Conservation (phyloP, 2,113 vertebrate species). For the Coreoperca whiteheadi region DNA sequence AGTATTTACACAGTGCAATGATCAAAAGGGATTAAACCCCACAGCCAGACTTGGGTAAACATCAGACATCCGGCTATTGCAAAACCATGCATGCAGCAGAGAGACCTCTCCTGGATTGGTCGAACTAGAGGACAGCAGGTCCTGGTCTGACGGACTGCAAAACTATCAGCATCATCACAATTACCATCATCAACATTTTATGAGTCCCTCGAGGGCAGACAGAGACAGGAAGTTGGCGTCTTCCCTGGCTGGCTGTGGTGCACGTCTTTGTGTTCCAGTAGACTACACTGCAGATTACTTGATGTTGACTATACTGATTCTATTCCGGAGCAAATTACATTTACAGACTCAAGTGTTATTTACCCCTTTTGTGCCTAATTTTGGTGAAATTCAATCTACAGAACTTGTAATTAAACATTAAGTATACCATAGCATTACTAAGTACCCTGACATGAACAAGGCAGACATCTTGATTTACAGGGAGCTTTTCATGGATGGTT, state of each 20-base stretch:
- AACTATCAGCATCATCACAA: slow-evolving; percentile 47
- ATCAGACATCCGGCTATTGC: slow-evolving; percentile 47
- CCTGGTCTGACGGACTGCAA: slow-evolving; percentile 14
- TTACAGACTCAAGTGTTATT: slow-evolving; percentile 31
- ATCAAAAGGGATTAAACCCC: slow-evolving; percentile 62
- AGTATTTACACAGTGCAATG: slow-evolving; percentile 51
- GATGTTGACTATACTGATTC: not conserved
- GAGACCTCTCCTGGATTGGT: slow-evolving; percentile 20
- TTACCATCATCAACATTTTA: slow-evolving; percentile 32
- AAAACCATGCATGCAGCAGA: slow-evolving; percentile 15
- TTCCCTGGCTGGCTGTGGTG: slow-evolving; percentile 3
- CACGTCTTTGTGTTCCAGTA: slow-evolving; percentile 8
- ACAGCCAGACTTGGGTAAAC: slow-evolving; percentile 55
- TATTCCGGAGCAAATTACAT: slow-evolving; percentile 16
- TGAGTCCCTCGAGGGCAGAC: slow-evolving; percentile 1
- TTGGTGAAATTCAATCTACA: slow-evolving; percentile 25
- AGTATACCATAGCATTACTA: slow-evolving; percentile 12
- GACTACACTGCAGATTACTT: slow-evolving; percentile 2
- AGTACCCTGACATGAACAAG: slow-evolving; percentile 31
- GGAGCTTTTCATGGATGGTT: slow-evolving; percentile 34
- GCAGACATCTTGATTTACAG: slow-evolving; percentile 23
- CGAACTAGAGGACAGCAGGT: slow-evolving; percentile 10
- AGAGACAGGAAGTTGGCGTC: slow-evolving; percentile 1
- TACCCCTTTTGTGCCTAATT: slow-evolving; percentile 15
- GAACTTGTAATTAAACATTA: slow-evolving; percentile 48